These are phyloP conservation scores for Tuta absoluta DNA, from an alignment of 2,888 invertebrate species.

Conservation along the genomic window DNA sequence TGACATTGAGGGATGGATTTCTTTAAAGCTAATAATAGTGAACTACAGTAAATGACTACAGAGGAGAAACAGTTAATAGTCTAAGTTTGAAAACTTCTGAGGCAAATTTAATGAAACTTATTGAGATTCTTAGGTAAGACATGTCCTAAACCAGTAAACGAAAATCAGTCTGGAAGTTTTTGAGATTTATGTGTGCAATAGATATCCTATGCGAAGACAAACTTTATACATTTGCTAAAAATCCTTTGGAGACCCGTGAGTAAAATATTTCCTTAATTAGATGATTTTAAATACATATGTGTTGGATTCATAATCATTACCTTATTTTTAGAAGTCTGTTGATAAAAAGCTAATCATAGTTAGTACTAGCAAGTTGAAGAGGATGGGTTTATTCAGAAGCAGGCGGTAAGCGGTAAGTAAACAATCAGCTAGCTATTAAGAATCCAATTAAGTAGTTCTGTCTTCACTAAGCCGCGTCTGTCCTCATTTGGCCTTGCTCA, in stretches of 20 bases:
- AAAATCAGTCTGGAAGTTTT: too few relatives aligned
- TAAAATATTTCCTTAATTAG: too few relatives aligned
- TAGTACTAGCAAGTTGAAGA: not conserved
- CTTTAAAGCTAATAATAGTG: not conserved
- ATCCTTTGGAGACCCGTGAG: too few relatives aligned
- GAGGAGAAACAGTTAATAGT: not conserved
- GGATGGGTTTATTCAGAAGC: not conserved
- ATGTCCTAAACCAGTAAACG: too few relatives aligned
- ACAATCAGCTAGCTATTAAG: conserved; percentile 6
- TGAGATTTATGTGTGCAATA: too few relatives aligned
- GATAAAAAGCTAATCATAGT: not conserved
- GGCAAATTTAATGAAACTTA: too few relatives aligned
- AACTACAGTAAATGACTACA: not conserved
- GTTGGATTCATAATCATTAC: too few relatives aligned
- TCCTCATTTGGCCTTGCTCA: conserved; percentile 9
- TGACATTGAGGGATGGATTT: conserved; percentile 10
- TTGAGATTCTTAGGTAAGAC: too few relatives aligned
- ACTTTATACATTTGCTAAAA: too few relatives aligned
- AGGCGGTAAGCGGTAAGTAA: not conserved
- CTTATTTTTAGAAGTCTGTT: not conserved
- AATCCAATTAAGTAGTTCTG: conserved; percentile 13
- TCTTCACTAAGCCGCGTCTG: conserved; percentile 12
- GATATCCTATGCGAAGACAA: too few relatives aligned
- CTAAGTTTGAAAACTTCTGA: not conserved
- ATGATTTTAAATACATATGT: too few relatives aligned